A percentile compares a stretch with the other conserved stretches of the same genome.
These are phyloP conservation scores for Rhagonycha lutea DNA, from an alignment of 2,888 invertebrate species.

Conservation along the genomic window DNA sequence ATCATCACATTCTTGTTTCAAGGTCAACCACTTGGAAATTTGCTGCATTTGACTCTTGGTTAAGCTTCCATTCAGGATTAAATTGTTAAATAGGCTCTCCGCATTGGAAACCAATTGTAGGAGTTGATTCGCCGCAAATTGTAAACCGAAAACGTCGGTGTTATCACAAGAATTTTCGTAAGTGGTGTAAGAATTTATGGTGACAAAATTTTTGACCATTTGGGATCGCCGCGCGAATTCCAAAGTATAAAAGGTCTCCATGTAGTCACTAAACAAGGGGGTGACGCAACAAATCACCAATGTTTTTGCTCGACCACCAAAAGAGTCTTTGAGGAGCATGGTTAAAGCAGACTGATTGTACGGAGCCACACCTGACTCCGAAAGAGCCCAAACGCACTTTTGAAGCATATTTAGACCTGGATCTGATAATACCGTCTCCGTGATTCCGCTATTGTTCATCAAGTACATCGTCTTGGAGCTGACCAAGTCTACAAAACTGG, in stretches of 20 bases:
- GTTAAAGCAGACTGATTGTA: constrained; percentile 72
- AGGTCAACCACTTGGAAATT: constrained; percentile 80
- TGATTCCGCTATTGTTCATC: constrained; percentile 54
- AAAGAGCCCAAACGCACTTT: constrained; percentile 64
- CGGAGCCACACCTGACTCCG: constrained; percentile 53
- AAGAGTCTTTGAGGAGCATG: constrained; percentile 72
- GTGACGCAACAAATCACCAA: constrained; percentile 75
- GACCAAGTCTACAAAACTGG: constrained; percentile 73
- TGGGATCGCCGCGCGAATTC: constrained; percentile 70
- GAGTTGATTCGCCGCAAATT: constrained; percentile 83
- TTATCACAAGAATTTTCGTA: constrained; percentile 46
- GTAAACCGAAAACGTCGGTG: constrained; percentile 68
- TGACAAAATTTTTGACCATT: constrained; percentile 71
- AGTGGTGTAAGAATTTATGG: constrained; percentile 65
- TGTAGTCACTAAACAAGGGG: constrained; percentile 67
- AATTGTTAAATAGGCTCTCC: constrained; percentile 79
- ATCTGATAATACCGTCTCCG: constrained; percentile 61
- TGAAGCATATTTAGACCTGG: constrained; percentile 69
- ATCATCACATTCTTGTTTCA: constrained; percentile 87
- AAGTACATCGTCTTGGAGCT: constrained; percentile 60
- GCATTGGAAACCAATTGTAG: constrained; percentile 82
- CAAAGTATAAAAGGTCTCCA: constrained; percentile 71
- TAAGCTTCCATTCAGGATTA: constrained; percentile 71
- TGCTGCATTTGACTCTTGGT: constrained; percentile 75
- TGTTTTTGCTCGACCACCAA: constrained; percentile 76